phyloP scores from a whole-genome alignment of 2,113 vertebrate genomes.

The Mormyrus lacerda region DNA sequence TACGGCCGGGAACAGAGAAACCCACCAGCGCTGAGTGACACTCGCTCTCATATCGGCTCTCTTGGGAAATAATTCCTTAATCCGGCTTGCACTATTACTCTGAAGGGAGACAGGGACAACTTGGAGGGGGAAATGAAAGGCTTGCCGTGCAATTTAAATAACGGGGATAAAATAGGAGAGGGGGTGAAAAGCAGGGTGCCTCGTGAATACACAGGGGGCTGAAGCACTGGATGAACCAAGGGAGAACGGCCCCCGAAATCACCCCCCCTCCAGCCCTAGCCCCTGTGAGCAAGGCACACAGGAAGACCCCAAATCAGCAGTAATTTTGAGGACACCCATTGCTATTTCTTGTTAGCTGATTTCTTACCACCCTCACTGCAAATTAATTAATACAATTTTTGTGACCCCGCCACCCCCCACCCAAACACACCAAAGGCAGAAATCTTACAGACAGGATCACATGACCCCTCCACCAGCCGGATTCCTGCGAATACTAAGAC shows the following conservation, averaged over 20 bases:
- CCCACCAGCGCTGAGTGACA: slow-evolving; percentile 58
- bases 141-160: slow-evolving; percentile 70
- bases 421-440: slow-evolving; percentile 26
- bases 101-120: slow-evolving; percentile 74
- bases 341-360: slow-evolving; percentile 5
- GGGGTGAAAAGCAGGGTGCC: background rate
- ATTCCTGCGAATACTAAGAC: background rate
- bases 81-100: slow-evolving; percentile 82
- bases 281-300: background rate
- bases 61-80: slow-evolving; percentile 94
- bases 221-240: background rate
- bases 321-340: slow-evolving; percentile 7
- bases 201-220: background rate
- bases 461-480: background rate
- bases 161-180: slow-evolving; percentile 21
- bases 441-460: slow-evolving; percentile 18
- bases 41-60: slow-evolving; percentile 64
- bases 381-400: background rate
- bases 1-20: slow-evolving; percentile 28
- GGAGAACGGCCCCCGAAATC: background rate
- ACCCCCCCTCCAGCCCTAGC: background rate
- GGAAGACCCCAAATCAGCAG: background rate
- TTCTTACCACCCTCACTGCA: slow-evolving; percentile 22
- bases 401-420: slow-evolving; percentile 12
- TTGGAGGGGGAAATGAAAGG: slow-evolving; percentile 78